Evolutionary conservation across 1,140 invertebrate genomes (phyloP), one percentile per base, ranked within the genome.

Genomic region (Drosophila sturtevanti): DNA sequence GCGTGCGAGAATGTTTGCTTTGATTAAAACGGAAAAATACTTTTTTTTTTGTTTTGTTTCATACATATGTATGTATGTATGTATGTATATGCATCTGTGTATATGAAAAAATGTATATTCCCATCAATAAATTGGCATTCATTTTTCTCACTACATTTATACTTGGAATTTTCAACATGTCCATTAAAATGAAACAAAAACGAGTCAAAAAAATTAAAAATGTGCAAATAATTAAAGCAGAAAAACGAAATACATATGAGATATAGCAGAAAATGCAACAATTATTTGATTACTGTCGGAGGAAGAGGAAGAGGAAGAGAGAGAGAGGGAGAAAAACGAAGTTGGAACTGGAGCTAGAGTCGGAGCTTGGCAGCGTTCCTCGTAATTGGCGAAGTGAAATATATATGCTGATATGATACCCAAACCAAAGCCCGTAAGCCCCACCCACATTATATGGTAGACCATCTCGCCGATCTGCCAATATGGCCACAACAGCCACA

Each of bases 231-330:
- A 86, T 85, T 86, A 86, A 87, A 81, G 78, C 62, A 48, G 68
- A 84, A 66, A 58, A 68, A 67, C 69, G 64, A 80, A 72, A 81
- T 70, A 63, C 64, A 63, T 81, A 81, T 76, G 66, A 81, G 67
- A 63, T 67, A 63, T 81, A 81, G 80, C 80, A 80, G 80, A 41
- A 60, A 80, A 69, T 76, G 82, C 79, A 77, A 89, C 85, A 90
- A 90, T 90, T 90, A 89, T 89, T 89, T 89, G 87, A 89, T 90
- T 81, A 90, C 76, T 90, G 81, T 89, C 76, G 80, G 48, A 21
- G 41, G n/a, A 16, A 16, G 16, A 14, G 41, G n/a, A 16, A 16
- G 16, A 14, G 41, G n/a, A 16, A 16, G 16, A 14, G 41, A 22
- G 41, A 16, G 16, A 14, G n/a, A n/a, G 41, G n/a, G 41, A 16